phyloP scores from a whole-genome alignment of 2,888 invertebrate species.

The Temnothorax unifasciatus region DNA sequence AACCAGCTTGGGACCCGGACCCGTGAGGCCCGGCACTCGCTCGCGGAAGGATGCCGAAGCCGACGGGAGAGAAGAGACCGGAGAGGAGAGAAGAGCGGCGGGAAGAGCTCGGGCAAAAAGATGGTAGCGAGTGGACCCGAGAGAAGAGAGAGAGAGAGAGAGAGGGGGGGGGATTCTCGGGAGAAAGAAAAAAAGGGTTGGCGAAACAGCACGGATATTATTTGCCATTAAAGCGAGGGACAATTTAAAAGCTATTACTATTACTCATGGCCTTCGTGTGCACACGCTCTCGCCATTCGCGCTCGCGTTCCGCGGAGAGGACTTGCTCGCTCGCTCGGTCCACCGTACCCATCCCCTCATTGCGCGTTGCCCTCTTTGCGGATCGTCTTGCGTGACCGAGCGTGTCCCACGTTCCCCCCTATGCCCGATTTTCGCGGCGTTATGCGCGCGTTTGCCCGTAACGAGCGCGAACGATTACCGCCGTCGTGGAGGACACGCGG shows the following conservation, averaged over 20 bases:
- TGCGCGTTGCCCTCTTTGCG: slow-evolving; percentile 39
- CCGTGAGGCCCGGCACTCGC: slow-evolving; percentile 6
- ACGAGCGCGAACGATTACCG: slow-evolving; percentile 41
- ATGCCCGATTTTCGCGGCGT: slow-evolving; percentile 72
- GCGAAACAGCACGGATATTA: slow-evolving; percentile 80
- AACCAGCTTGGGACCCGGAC: slow-evolving; percentile 12
- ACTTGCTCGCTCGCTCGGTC: slow-evolving; percentile 42
- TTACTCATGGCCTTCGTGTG: slow-evolving; percentile 79
- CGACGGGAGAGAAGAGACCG: neutral
- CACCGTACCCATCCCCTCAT: neutral
- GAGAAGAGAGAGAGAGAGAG: slow-evolving; percentile 50
- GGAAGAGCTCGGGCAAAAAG: slow-evolving; percentile 4
- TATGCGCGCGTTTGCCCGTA: slow-evolving; percentile 59
- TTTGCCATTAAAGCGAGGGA: slow-evolving; percentile 84
- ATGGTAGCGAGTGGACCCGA: slow-evolving; percentile 49
- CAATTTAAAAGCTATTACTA: slow-evolving; percentile 86
- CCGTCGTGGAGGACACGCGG: slow-evolving; percentile 19
- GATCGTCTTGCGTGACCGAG: slow-evolving; percentile 75
- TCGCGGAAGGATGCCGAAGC: slow-evolving; percentile 43
- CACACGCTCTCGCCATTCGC: slow-evolving; percentile 60
- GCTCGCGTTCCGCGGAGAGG: slow-evolving; percentile 59
- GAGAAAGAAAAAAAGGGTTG: slow-evolving; percentile 71
- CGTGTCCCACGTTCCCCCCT: slow-evolving; percentile 50
- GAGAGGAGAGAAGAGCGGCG: neutral
- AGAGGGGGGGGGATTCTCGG: slow-evolving; percentile 39